Conservation (phyloP, 2,888 invertebrate genomes). For the Dione vanillae region DNA sequence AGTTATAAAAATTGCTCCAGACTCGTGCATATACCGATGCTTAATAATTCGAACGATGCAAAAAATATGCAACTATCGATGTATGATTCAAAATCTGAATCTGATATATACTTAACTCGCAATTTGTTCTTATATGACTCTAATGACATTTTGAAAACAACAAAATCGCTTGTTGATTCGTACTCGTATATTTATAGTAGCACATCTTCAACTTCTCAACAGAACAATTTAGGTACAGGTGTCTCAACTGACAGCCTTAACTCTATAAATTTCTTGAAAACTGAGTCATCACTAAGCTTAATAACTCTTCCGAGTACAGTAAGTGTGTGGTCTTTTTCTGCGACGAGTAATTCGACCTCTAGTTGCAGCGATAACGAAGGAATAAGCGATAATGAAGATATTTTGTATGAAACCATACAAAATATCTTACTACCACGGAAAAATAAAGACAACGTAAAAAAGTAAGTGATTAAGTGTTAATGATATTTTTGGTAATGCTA, state of each 20-base stretch:
- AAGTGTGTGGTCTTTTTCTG: conserved; percentile 43
- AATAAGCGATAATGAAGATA: background rate
- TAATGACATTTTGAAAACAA: conserved; percentile 1
- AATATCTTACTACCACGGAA: background rate
- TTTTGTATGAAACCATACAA: background rate
- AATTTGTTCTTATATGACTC: background rate
- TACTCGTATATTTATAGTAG: background rate
- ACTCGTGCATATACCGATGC: background rate
- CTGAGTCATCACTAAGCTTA: conserved; percentile 57
- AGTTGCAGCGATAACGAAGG: conserved; percentile 12
- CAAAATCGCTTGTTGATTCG: background rate
- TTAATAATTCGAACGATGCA: background rate
- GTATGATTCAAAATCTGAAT: conserved; percentile 30
- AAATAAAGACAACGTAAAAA: background rate
- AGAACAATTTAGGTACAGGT: conserved; percentile 3
- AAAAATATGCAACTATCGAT: background rate
- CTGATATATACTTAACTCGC: conserved; percentile 2
- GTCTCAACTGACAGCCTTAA: conserved; percentile 47
- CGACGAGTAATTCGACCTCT: conserved; percentile 32
- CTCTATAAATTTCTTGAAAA: conserved; percentile 53
- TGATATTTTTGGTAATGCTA: background rate
- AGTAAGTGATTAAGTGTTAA: no score
- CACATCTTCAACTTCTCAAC: background rate
- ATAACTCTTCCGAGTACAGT: conserved; percentile 43
- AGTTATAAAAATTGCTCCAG: background rate